Conservation (phyloP, 2,888 invertebrate species). For the Hydrotaea diabolus region DNA sequence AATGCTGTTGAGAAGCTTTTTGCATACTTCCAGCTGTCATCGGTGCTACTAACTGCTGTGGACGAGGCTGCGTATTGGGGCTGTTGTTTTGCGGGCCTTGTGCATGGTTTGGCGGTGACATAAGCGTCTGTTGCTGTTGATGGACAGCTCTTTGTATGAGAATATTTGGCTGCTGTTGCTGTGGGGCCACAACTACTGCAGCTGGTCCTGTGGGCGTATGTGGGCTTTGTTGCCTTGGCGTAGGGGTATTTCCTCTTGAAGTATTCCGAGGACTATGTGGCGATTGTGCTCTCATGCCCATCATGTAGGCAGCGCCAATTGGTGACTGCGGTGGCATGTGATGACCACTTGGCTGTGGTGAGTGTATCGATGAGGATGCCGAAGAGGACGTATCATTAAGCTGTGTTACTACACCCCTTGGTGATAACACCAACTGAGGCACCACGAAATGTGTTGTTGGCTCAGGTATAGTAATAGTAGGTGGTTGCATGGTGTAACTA, state of each 20-base stretch:
- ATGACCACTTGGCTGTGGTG: conserved; percentile 43
- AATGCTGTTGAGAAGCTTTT: conserved; percentile 52
- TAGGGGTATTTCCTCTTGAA: conserved; percentile 70
- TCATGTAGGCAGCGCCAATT: conserved; percentile 66
- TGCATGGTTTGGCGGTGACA: conserved; percentile 62
- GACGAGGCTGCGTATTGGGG: conserved; percentile 52
- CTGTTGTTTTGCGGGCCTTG: conserved; percentile 42
- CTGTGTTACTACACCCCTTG: conserved; percentile 76
- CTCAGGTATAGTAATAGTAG: conserved; percentile 86
- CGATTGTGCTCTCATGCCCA: conserved; percentile 77
- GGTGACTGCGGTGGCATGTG: conserved; percentile 68
- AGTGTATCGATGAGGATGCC: conserved; percentile 60
- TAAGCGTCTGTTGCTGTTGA: conserved; percentile 67
- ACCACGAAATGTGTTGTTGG: conserved; percentile 75
- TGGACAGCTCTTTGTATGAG: conserved; percentile 65
- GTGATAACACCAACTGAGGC: conserved; percentile 77
- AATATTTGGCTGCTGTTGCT: conserved; percentile 69
- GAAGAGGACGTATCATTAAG: conserved; percentile 45
- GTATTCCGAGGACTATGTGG: conserved; percentile 78
- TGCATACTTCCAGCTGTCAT: conserved; percentile 73
- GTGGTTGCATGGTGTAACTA: conserved; percentile 83
- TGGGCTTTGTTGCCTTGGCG: conserved; percentile 72
- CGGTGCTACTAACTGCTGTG: conserved; percentile 71
- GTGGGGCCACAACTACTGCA: conserved; percentile 42
- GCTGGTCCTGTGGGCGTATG: conserved; percentile 64